Evolutionary conservation across 2,113 vertebrate genomes (phyloP), one percentile per base, ranked within the genome.

Genomic region (Nothocercus nigrocapillus): DNA sequence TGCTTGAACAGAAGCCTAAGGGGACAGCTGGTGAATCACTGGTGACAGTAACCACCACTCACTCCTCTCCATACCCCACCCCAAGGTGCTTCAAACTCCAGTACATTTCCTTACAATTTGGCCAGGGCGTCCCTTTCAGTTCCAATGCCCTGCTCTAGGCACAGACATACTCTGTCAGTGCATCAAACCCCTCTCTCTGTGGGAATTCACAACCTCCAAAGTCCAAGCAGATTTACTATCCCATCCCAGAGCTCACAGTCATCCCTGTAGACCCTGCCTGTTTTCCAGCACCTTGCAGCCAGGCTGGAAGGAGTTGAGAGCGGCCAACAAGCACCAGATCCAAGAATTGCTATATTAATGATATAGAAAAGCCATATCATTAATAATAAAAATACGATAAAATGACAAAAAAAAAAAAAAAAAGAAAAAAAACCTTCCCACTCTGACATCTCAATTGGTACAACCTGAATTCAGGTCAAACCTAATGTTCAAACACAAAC

Each of bases 1-100:
- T 82, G 34, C 67, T 75, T 64, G 20, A 66, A 86, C 34, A 80
- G 36, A 86, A 78, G 38, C 14, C 47, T 58, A 28, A 80, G 74
- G 18, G 0, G 2, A 28, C 58, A 84, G 24, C 47, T 79, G 51
- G 67, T 72, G 32, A 80, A 88, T 12, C 0, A 0, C 15, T 90
- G 22, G 34, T 4, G 6, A 85, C 22, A 15, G 20, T 17, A 78
- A 10, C 59, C 78, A 69, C 13, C 77, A 66, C 25, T 78, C 53
- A 36, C 53, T 44, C 44, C 21, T 76, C 40, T 56, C 69, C 53
- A 76, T 28, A 62, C 2, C 30, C 14, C 9, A 38, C 34, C 27
- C 2, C 34, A 21, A 36, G 49, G 34, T 13, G 11, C 34, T 63
- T 85, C 68, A 51, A 82, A 77, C 28, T 84, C 32, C 36, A 89